Evolutionary conservation across 2,888 invertebrate species (phyloP).

Genomic region (Odontomyia ornata): DNA sequence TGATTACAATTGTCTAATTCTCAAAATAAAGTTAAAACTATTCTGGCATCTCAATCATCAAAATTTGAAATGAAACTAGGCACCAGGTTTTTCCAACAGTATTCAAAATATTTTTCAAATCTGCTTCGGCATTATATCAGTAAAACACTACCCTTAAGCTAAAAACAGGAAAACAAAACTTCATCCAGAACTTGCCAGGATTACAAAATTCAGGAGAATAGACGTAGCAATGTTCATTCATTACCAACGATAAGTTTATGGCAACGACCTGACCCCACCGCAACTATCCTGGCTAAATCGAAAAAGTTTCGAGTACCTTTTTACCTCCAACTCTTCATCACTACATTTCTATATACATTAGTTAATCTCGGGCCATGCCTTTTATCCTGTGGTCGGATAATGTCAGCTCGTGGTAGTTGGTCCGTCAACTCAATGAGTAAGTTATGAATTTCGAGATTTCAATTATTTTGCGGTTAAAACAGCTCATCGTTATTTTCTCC

Average conservation of each 20-base stretch:
- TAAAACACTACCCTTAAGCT: background rate
- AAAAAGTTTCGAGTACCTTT: background rate
- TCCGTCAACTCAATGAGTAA: background rate
- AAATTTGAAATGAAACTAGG: too few species aligned
- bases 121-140: too few species aligned
- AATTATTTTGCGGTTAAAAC: background rate
- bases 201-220: background rate
- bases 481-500: background rate
- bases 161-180: background rate
- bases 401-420: background rate
- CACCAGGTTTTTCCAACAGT: too few species aligned
- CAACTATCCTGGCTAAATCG: background rate
- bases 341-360: background rate
- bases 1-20: too few species aligned
- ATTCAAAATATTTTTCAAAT: too few species aligned
- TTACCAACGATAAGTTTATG: constrained; percentile 3
- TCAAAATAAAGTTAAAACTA: too few species aligned
- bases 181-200: background rate
- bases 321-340: background rate
- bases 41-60: too few species aligned
- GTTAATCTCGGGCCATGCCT: background rate
- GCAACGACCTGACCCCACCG: background rate
- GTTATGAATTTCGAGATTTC: constrained; percentile 13
- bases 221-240: background rate
- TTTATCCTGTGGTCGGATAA: too few species aligned